These are phyloP conservation scores for Pimephales promelas DNA, from an alignment of 2,113 vertebrate genomes.

Conservation along the genomic window DNA sequence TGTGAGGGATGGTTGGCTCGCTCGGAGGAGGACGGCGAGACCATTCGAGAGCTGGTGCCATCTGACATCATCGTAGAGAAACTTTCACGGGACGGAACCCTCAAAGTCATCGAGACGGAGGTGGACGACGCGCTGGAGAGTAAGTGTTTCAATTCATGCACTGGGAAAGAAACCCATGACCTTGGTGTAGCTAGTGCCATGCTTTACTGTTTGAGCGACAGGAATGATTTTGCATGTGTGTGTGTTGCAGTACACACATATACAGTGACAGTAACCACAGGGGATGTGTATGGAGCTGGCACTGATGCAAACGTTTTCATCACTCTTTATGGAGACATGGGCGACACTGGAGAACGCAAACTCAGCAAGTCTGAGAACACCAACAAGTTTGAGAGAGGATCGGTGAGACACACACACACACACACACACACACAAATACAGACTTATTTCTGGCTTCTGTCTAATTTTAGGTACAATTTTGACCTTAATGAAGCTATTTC, in stretches of 20 bases:
- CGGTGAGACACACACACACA: too few species aligned
- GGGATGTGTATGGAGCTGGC: slow-evolving; percentile 86
- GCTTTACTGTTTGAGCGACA: neutral
- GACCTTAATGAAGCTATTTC: neutral
- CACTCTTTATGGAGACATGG: slow-evolving; percentile 91
- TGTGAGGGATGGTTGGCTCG: slow-evolving; percentile 93
- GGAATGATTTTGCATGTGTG: neutral
- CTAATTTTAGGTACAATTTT: neutral
- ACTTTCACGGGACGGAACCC: slow-evolving; percentile 86
- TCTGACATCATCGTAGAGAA: slow-evolving; percentile 94
- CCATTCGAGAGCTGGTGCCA: slow-evolving; percentile 89
- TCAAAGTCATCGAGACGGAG: slow-evolving; percentile 87
- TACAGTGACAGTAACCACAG: slow-evolving; percentile 89
- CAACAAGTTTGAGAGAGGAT: slow-evolving; percentile 96
- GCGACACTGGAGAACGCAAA: slow-evolving; percentile 92
- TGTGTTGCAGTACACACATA: slow-evolving; percentile 82
- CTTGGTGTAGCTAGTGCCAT: neutral
- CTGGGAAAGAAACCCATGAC: neutral
- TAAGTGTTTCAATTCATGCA: slow-evolving; percentile 70
- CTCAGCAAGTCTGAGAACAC: slow-evolving; percentile 93
- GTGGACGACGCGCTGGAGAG: slow-evolving; percentile 95
- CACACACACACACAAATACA: slow-evolving; percentile 31
- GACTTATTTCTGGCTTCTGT: too few species aligned
- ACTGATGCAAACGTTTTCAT: slow-evolving; percentile 95
- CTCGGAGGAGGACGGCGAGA: slow-evolving; percentile 93